Base-by-base conservation (phyloP, 1,140 invertebrate species). In the Aphidius gifuensis region DNA sequence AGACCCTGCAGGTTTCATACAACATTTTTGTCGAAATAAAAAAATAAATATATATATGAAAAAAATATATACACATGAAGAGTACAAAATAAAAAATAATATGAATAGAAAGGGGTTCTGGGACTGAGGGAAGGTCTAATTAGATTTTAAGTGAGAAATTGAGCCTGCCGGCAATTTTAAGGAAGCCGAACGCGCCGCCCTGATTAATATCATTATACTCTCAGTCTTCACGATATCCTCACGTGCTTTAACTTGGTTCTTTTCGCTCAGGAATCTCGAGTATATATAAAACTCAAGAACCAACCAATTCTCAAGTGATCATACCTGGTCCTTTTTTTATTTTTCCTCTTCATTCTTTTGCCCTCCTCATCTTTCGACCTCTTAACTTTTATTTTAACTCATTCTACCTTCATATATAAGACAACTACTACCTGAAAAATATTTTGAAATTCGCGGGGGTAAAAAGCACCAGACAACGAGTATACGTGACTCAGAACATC, bases 81-180 rank as follows among this genome's bases (percentile, higher is more conserved):
- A 38, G 54, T 23, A 40, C 53, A 23, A 61, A 60, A 53, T 39
- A 60, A 44, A 56, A 23, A 45, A 45, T 42, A 39, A 21, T 45
- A 58, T 43, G 49, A 42, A 49, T 45, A 42, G 21, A 56, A 50
- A 62, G 59, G 62, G 64, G 43, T 42, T 61, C 65, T 50, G 54
- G 53, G 45, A 47, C 65, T 66, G 68, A 63, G 67, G 66, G 64
- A 68, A 73, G 71, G 72, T 79, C 77, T 78, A 80, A 80, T 80
- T 80, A 80, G 75, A 78, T 75, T 78, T 79, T 78, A 79, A 79
- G 77, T 79, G 78, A 80, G 78, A 79, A 80, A 80, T 80, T 78
- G 77, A 76, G 76, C 77, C 77, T 76, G 76, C 75, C 71, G 75
- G 77, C 77, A 80, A 80, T 80, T 80, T 80, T 80, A 78, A 78